These are phyloP conservation scores for Poeciliopsis infans DNA, from an alignment of 2,797 vertebrate genomes.

Conservation along the genomic window DNA sequence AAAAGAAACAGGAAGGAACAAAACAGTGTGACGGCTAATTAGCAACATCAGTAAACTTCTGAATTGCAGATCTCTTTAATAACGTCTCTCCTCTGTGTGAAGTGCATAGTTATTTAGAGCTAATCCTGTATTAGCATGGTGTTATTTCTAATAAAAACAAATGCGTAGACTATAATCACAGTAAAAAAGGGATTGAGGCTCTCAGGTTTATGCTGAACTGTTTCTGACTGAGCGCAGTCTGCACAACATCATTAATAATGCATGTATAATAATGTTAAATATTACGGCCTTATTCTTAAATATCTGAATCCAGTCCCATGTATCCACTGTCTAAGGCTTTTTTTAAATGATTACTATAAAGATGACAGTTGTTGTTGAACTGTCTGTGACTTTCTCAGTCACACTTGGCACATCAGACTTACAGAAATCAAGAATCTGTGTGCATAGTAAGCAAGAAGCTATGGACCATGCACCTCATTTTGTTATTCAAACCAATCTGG, in stretches of 20 bases:
- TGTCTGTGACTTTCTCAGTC: neutral
- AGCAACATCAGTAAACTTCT: slow-evolving; percentile 1
- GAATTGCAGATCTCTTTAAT: neutral
- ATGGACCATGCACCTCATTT: neutral
- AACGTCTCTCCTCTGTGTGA: neutral
- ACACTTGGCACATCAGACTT: neutral
- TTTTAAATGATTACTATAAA: neutral
- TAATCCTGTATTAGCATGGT: neutral
- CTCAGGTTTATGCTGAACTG: neutral
- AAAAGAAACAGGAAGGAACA: slow-evolving; percentile 12
- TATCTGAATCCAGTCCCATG: neutral
- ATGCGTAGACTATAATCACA: neutral
- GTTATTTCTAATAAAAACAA: neutral
- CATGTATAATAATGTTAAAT: neutral
- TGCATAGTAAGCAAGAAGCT: neutral
- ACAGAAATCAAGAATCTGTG: neutral
- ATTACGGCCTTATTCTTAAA: neutral
- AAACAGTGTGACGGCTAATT: neutral
- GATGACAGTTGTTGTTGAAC: neutral
- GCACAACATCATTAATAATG: neutral
- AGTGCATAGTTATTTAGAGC: neutral
- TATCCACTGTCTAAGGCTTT: neutral
- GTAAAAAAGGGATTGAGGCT: neutral
- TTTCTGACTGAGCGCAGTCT: neutral
- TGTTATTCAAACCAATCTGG: no score